A percentile compares a stretch with the other conserved stretches of the same genome.
Evolutionary conservation across 2,888 invertebrate species (phyloP).

Genomic region (Cryptocephalus moraei): DNA sequence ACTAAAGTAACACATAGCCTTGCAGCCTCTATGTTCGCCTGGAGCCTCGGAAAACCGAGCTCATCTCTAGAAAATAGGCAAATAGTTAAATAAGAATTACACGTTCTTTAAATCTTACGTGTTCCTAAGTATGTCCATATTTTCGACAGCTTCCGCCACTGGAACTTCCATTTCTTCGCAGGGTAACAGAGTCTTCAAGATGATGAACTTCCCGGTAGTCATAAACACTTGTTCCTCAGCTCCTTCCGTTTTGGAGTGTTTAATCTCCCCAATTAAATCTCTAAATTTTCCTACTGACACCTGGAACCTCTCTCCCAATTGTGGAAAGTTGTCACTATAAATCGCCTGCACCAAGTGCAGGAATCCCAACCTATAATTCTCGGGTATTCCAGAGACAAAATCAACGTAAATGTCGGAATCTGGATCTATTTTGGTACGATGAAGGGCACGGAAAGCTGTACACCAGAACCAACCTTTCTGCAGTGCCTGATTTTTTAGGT

Average conservation of each 20-base stretch:
- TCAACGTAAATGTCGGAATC: conserved; percentile 16
- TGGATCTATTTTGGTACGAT: conserved; percentile 13
- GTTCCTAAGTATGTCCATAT: too few relatives aligned
- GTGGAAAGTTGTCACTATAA: too few relatives aligned
- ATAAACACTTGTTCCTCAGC: not conserved
- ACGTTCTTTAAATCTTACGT: too few relatives aligned
- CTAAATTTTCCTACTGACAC: too few relatives aligned
- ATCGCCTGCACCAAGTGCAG: conserved; percentile 19
- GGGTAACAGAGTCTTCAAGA: conserved; percentile 23
- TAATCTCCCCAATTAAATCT: too few relatives aligned
- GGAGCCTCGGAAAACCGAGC: too few relatives aligned
- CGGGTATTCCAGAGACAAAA: conserved; percentile 13
- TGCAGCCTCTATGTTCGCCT: too few relatives aligned
- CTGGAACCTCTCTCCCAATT: too few relatives aligned
- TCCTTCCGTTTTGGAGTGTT: too few relatives aligned
- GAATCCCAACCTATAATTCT: conserved; percentile 9
- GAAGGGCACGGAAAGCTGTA: conserved; percentile 8
- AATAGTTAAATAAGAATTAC: too few relatives aligned
- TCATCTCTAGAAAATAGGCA: too few relatives aligned
- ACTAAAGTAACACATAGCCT: too few relatives aligned
- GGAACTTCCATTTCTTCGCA: conserved; percentile 30
- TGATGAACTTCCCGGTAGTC: conserved; percentile 21
- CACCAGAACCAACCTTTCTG: conserved; percentile 26
- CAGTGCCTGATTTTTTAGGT: conserved; percentile 16
- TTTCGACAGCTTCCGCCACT: conserved; percentile 27